Base-by-base conservation (phyloP, 2,113 vertebrate species). In the Gila orcuttii region DNA sequence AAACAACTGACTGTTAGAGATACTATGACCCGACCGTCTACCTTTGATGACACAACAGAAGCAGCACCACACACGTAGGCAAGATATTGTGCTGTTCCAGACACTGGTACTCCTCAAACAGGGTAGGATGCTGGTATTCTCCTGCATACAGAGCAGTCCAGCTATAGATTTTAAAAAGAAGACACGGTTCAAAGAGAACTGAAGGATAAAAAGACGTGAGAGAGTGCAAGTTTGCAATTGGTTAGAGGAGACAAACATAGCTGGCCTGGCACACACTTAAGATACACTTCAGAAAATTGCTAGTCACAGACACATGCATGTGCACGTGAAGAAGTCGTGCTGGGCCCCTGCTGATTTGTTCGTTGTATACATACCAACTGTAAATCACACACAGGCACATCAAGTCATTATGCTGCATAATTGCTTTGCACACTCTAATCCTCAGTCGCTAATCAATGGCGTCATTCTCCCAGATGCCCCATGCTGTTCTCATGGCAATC, bases 361-460 rank as follows among this genome's bases (percentile, higher is more conserved):
- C 50, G 7, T 69, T 60, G 76, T 83, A 71, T 25, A 87, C 73
- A 69, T 15, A 39, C 82, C 47, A 87, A 82, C 81, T 87, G 81
- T 79, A 87, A 87, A 83, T 78, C 81, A 83, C 80, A 36, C 85
- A 57, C 31, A 82, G 68, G 66, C 85, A 82, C 79, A 83, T 73
- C 39, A 82, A 83, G 59, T 59, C 82, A 83, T 83, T 83, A 83
- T 73, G 50, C 28, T 45, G 55, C 60, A 86, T 75, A 82, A 86
- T 66, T 83, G 82, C 82, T 83, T 83, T 23, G 66, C 82, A 28
- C 36, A 19, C 23, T 55, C 21, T 71, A 78, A 86, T 59, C 64
- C 64, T 69, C n/a, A 8, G 36, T 82, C 28, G 33, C 55, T 76
- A 64, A 74, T 82, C 79, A 74, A 82, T 73, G 47, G 57, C 69